Evolutionary conservation across 1,140 invertebrate genomes (phyloP).

Genomic region (Diorhabda carinulata): DNA sequence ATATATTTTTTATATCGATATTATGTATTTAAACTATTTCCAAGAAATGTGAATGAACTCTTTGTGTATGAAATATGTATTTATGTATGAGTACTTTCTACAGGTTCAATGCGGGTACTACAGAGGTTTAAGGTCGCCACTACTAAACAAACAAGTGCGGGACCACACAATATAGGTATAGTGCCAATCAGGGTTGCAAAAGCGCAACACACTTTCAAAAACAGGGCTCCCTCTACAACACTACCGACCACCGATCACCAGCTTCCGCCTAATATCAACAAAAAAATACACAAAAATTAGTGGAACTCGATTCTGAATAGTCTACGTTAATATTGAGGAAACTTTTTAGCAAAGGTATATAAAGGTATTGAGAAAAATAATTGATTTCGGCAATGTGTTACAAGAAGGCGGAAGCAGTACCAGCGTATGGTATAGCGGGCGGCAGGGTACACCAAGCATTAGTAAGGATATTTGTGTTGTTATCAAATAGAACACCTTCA

Average conservation of each 20-base stretch:
- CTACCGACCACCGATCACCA: background rate
- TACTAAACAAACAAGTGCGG: constrained; percentile 33
- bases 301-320: too few species aligned
- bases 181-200: constrained; percentile 32
- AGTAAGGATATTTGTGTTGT: background rate
- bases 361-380: too few species aligned
- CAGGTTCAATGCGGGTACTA: constrained; percentile 28
- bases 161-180: constrained; percentile 28
- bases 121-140: constrained; percentile 29
- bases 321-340: too few species aligned
- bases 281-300: too few species aligned
- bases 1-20: too few species aligned
- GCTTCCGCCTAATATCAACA: background rate
- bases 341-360: too few species aligned
- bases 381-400: too few species aligned
- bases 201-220: constrained; percentile 37
- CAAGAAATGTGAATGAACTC: background rate
- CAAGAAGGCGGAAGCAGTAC: background rate
- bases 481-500: background rate
- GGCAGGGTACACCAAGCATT: background rate
- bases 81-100: constrained; percentile 14
- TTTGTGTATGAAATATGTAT: background rate
- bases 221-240: constrained; percentile 17
- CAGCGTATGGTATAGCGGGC: background rate
- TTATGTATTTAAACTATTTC: background rate